Conservation (phyloP, 2,797 vertebrate species). For the Hippoglossus hippoglossus region DNA sequence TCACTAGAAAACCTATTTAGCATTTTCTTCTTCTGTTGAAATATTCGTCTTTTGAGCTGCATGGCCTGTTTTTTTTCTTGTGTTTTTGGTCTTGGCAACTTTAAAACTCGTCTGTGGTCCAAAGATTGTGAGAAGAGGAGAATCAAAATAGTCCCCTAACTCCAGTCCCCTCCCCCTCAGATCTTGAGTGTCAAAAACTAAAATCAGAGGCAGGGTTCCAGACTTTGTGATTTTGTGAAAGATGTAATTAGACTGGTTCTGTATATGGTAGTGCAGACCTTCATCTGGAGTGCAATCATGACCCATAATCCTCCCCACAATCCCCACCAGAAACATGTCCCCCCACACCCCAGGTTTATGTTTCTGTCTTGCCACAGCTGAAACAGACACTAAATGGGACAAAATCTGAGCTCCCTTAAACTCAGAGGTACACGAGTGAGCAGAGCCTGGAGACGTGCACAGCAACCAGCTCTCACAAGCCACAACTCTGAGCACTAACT, state of each 20-base stretch:
- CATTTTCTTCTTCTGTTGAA: background rate
- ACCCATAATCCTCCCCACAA: conserved; percentile 14
- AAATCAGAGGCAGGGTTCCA: conserved; percentile 32
- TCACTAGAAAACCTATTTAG: background rate
- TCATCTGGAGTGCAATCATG: conserved; percentile 18
- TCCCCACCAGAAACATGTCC: background rate
- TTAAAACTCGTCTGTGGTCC: conserved; percentile 7
- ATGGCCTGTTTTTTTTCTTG: background rate
- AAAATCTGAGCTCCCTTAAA: conserved; percentile 54
- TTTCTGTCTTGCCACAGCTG: conserved; percentile 25
- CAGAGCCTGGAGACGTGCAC: conserved; percentile 28
- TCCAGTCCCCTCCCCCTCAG: background rate
- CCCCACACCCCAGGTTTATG: conserved; percentile 5
- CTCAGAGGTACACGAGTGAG: conserved; percentile 38
- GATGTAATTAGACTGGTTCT: conserved; percentile 31
- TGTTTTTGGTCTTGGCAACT: background rate
- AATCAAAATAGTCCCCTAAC: conserved; percentile 30
- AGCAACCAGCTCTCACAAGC: conserved; percentile 41
- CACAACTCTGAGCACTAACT: conserved; percentile 1
- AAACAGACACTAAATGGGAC: conserved; percentile 53
- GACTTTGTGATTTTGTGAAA: conserved; percentile 35
- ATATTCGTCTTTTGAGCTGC: background rate
- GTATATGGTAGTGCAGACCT: background rate
- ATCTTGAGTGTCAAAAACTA: conserved; percentile 16
- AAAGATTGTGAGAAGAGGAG: conserved; percentile 4